These are phyloP conservation scores for Xylota segnis DNA, from an alignment of 2,888 invertebrate genomes.

Conservation along the genomic window DNA sequence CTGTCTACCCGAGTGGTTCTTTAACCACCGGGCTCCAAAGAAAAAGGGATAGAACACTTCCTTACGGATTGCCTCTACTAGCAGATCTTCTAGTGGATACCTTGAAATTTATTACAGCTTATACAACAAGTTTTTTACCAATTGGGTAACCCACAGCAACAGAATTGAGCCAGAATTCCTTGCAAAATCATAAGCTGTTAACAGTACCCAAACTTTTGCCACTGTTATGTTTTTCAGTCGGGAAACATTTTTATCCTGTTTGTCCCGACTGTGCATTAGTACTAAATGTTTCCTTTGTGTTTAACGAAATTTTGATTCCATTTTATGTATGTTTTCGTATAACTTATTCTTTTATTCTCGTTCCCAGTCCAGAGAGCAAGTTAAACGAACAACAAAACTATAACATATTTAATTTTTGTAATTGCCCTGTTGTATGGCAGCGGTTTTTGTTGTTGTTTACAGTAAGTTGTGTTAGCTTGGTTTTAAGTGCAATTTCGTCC, in stretches of 20 bases:
- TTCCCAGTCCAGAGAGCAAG: neutral
- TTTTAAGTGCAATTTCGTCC: conserved; percentile 5
- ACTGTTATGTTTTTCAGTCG: neutral
- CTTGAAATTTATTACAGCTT: neutral
- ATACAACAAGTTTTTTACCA: too few relatives aligned
- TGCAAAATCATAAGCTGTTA: neutral
- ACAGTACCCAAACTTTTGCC: neutral
- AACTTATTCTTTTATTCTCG: conserved; percentile 1
- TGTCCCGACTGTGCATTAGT: neutral
- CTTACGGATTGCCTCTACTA: too few relatives aligned
- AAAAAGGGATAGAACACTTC: too few relatives aligned
- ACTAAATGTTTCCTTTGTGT: neutral
- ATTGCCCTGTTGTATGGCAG: neutral
- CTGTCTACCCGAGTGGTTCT: too few relatives aligned
- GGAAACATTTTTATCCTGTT: neutral
- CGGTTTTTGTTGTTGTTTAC: conserved; percentile 12
- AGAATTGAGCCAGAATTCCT: neutral
- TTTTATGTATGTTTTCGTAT: neutral
- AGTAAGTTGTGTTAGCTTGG: conserved; percentile 2
- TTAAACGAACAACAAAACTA: neutral
- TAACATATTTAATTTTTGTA: conserved; percentile 14
- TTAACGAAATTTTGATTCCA: conserved; percentile 13
- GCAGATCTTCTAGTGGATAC: too few relatives aligned
- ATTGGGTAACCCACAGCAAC: too few relatives aligned
- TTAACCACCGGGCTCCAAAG: neutral